These are phyloP conservation scores for Papilio glaucus DNA, from an alignment of 1,140 invertebrate species.

Conservation along the genomic window DNA sequence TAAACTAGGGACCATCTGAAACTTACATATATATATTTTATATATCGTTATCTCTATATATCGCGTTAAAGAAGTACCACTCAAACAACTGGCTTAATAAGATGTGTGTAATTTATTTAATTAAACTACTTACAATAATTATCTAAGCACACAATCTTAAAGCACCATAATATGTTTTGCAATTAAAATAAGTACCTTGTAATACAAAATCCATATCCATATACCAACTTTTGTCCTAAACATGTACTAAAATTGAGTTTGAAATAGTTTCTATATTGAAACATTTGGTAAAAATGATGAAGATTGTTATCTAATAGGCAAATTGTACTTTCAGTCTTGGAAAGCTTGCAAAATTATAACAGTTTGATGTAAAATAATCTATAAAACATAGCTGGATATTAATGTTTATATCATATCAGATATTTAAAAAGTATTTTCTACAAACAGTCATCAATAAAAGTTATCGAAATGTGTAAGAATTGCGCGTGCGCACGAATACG, in stretches of 20 bases:
- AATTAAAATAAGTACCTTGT: constrained; percentile 36
- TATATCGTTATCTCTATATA: not conserved
- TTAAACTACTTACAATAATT: constrained; percentile 26
- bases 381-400: constrained; percentile 33
- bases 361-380: constrained; percentile 13
- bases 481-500: no score
- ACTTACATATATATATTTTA: no score
- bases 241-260: constrained; percentile 26
- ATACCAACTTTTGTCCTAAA: constrained; percentile 2
- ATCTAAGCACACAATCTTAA: constrained; percentile 32
- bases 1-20: no score
- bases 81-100: not conserved
- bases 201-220: not conserved
- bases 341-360: constrained; percentile 40
- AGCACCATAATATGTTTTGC: constrained; percentile 35
- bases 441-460: not conserved
- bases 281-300: not conserved
- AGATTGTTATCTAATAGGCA: constrained; percentile 19
- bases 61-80: not conserved
- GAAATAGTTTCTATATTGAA: no score
- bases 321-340: constrained; percentile 54
- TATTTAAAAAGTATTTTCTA: not conserved
- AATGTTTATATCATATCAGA: no score
- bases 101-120: not conserved
- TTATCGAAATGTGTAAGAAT: no score